Percentiles rank a stretch among this genome's conserved stretches.
Conservation (phyloP, 1,140 invertebrate genomes). For the Microplitis mediator region DNA sequence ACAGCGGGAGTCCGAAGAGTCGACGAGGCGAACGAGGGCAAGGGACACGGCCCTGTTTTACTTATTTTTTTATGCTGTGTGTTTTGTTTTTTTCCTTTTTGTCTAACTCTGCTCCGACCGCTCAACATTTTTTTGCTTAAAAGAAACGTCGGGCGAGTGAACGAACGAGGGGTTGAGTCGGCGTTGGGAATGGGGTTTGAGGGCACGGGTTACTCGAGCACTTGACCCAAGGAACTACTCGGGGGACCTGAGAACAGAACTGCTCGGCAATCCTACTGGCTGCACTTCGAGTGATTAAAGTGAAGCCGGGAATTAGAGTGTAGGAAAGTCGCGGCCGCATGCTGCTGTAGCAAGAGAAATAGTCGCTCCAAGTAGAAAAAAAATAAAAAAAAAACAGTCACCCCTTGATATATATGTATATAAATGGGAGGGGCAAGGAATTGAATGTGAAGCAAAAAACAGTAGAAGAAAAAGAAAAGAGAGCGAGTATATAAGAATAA, state of each 20-base stretch:
- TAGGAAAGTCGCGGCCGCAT: conserved; percentile 33
- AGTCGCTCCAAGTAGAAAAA: conserved; percentile 1
- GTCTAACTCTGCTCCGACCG: no score
- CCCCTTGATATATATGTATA: not conserved
- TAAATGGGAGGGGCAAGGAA: conserved; percentile 2
- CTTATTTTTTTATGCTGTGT: no score
- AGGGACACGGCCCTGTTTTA: no score
- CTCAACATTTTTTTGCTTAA: not conserved
- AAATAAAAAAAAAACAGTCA: conserved; percentile 3
- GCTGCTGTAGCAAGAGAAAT: not conserved
- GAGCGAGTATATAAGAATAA: not conserved
- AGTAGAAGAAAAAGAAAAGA: not conserved
- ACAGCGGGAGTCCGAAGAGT: no score
- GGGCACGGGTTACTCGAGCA: conserved; percentile 37
- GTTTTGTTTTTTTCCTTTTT: no score
- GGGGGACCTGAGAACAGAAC: not conserved
- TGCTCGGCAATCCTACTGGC: conserved; percentile 19
- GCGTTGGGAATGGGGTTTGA: not conserved
- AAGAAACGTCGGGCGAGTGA: not conserved
- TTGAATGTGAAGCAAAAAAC: conserved; percentile 18
- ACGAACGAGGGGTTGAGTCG: conserved; percentile 12
- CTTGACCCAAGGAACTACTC: conserved; percentile 40
- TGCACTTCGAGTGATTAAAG: conserved; percentile 54
- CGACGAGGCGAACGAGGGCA: no score
- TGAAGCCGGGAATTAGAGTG: conserved; percentile 51